phyloP scores from a whole-genome alignment of 2,888 invertebrate species.

The Andricus quercusramuli region DNA sequence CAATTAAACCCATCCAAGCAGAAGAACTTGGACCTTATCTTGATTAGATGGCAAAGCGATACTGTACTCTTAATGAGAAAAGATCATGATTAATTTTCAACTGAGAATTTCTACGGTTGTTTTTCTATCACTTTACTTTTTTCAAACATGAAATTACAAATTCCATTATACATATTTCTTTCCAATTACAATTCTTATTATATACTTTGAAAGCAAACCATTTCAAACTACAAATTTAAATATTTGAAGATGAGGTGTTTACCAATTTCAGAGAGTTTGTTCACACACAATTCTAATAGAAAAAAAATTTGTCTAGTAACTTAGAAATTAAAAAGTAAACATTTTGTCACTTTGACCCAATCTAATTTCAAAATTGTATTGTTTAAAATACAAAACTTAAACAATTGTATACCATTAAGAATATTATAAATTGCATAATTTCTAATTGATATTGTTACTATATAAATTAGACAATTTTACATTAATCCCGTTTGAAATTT shows the following conservation, averaged over 20 bases:
- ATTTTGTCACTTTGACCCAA: no score
- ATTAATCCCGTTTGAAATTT: no score
- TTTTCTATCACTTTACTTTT: no score
- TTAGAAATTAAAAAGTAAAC: neutral
- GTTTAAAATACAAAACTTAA: no score
- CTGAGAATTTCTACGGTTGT: neutral
- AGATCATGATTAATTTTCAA: conserved; percentile 14
- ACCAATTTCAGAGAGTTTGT: no score
- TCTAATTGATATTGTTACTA: no score
- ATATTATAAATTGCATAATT: no score
- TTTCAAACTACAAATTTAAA: neutral
- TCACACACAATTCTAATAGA: neutral
- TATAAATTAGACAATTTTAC: no score
- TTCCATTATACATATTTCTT: neutral
- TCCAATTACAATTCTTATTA: neutral
- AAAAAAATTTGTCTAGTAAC: neutral
- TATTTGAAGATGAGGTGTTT: no score
- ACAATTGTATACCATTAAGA: no score
- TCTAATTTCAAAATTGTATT: no score
- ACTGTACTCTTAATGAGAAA: neutral
- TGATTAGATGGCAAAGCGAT: conserved; percentile 48
- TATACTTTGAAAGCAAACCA: neutral
- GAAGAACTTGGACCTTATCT: conserved; percentile 68
- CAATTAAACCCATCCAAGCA: conserved; percentile 66
- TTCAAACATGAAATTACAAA: no score